Evolutionary conservation across 2,888 invertebrate species (phyloP), one percentile per base, ranked within the genome.

Genomic region (Panopea generosa): DNA sequence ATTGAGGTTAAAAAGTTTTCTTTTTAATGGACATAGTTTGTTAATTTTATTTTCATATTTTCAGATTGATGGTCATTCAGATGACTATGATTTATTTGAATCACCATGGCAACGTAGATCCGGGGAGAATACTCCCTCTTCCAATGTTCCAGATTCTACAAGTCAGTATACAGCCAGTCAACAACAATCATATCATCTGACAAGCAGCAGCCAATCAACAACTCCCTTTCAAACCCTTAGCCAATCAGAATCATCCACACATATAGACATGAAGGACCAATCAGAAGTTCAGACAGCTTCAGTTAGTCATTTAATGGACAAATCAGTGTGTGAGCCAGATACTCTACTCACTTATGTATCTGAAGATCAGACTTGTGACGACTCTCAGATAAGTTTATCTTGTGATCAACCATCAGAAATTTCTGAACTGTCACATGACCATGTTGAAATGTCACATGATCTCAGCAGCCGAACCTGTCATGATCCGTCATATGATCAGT

Each of bases 51-150:
- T 45, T 45, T 16, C 6, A 45, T 20, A 45, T 9, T 45, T 4
- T 9, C n/a, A 45, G 16, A 16, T 45, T 18, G 20, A 45, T 45
- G 45, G 16, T 9, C 16, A 20, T n/a, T 9, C 20, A 45, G 45
- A 45, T 3, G 20, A 45, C 7, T 6, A 45, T 45, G 16, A 18
- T 45, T 9, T 45, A n/a, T 45, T 52, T 60, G 77, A 76, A 43
- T 80, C 77, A 57, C 80, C 82, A 75, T 83, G 84, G 83, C 68
- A 80, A 76, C 77, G 77, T 27, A 67, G 77, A 55, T 76, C 72
- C 20, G 63, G 69, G 26, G 77, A 81, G 29, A 72, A 65, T 29
- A 75, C 77, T 55, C 74, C 74, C 16, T 57, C 77, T 52, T 69
- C 74, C 16, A 62, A 60, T 45, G 52, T 77, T 29, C 75, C 66